Percentiles rank a stretch among this genome's conserved stretches.
Evolutionary conservation across 2,113 vertebrate species (phyloP).

Genomic region (Spea multiplicata): DNA sequence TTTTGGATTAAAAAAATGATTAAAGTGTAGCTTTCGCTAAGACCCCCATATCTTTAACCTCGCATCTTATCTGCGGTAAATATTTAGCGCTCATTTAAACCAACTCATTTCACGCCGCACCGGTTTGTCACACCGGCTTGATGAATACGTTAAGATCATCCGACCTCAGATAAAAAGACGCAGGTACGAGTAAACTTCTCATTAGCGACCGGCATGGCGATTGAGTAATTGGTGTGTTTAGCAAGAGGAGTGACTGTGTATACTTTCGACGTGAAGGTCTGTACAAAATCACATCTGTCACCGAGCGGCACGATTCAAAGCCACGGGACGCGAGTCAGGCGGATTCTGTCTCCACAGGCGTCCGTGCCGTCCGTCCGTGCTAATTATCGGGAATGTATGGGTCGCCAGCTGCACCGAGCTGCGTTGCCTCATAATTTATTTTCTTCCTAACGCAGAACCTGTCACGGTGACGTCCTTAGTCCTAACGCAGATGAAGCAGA

Average conservation of each 20-base stretch:
- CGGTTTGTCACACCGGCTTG: not conserved
- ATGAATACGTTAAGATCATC: not conserved
- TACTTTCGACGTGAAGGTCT: not conserved
- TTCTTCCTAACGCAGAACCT: not conserved
- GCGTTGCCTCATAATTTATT: conserved; percentile 27
- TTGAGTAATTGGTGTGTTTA: conserved; percentile 28
- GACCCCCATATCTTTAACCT: too few species aligned
- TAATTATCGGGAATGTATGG: conserved; percentile 37
- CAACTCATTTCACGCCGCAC: not conserved
- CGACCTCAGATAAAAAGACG: not conserved
- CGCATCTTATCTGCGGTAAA: not conserved
- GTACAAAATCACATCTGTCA: conserved; percentile 16
- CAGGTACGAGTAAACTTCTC: not conserved
- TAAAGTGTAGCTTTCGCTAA: too few species aligned
- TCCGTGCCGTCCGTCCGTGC: conserved; percentile 2
- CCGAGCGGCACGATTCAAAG: conserved; percentile 1
- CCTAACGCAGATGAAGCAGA: not conserved
- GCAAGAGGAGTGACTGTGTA: not conserved
- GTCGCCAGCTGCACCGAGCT: conserved; percentile 18
- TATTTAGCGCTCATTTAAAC: not conserved
- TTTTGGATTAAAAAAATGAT: too few species aligned
- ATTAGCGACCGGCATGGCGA: not conserved
- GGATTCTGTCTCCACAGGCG: not conserved
- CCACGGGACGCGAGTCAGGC: conserved; percentile 6
- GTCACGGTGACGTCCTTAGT: not conserved